Percentiles rank a stretch among this genome's conserved stretches.
Evolutionary conservation across 2,113 vertebrate species (phyloP).

Genomic region (Cromileptes altivelis): DNA sequence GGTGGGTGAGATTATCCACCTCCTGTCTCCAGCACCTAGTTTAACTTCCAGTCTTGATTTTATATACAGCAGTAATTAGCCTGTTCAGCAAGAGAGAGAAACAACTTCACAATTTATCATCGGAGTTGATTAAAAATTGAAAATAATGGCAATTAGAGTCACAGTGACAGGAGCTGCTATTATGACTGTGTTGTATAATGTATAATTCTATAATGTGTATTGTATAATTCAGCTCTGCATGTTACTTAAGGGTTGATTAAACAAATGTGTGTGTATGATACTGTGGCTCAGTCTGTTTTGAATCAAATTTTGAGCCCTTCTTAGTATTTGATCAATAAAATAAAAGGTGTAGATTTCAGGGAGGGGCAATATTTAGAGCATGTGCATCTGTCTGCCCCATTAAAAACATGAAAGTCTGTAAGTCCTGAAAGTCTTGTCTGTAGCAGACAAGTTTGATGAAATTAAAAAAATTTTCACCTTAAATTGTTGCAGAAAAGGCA

Average conservation of each 20-base stretch:
- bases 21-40: neutral
- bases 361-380: too few species aligned
- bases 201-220: slow-evolving; percentile 31
- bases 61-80: neutral
- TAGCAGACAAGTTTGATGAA: too few species aligned
- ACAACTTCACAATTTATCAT: slow-evolving; percentile 14
- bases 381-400: too few species aligned
- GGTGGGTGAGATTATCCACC: neutral
- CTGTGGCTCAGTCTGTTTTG: neutral
- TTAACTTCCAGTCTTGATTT: neutral
- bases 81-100: neutral
- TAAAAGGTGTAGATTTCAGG: too few species aligned
- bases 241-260: slow-evolving; percentile 22
- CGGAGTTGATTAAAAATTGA: slow-evolving; percentile 58
- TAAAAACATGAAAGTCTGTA: too few species aligned
- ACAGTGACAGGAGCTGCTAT: slow-evolving; percentile 38
- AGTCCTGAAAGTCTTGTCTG: too few species aligned
- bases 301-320: neutral
- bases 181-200: slow-evolving; percentile 45
- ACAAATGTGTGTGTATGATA: slow-evolving; percentile 15
- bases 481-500: too few species aligned
- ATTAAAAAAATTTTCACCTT: too few species aligned
- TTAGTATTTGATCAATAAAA: neutral
- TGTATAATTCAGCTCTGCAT: slow-evolving; percentile 46
- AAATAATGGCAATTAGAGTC: slow-evolving; percentile 49